Base-by-base conservation (phyloP, 2,888 invertebrate species). In the Thereva nobilitata region DNA sequence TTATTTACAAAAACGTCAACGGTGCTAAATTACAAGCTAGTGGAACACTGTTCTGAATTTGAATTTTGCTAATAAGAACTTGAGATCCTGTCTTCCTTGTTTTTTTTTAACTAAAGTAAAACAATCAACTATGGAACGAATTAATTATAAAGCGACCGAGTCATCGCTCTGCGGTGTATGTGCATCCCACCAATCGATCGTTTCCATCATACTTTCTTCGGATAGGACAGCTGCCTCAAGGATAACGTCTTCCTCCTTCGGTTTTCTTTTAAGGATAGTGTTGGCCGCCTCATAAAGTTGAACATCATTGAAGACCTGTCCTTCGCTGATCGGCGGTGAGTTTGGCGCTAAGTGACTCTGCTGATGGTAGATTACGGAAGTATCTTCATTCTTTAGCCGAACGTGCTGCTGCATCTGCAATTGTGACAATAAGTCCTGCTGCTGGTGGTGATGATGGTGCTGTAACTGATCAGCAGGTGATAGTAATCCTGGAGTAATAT, bases 141-240 rank as follows among this genome's bases (percentile, higher is more conserved):
- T 41, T 34, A 37, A 61, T 50, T 61, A 61, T 23, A 61, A 50
- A 37, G 50, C 41, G 50, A 61, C 61, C 41, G 61, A 64, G 4
- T 75, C 76, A 70, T 80, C 79, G 2, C 79, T 78, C 70, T 79
- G 79, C 55, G 80, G 79, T 1, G 80, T 79, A 10, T 80, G 78
- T 7, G 78, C 77, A 71, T 84, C 83, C 84, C 84, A 85, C 85
- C 85, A 85, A 59, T 83, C 82, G 71, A 84, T 83, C 34, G 84
- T 82, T 72, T 84, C 83, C 71, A 83, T 83, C 78, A 84, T 82
- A 71, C 82, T 81, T 72, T 82, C 82, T 67, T 84, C 84, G 42
- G 82, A 81, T 2, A 83, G 75, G 23, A 72, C 70, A 35, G 76
- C 77, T 72, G 71, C 75, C 71, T 82, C 80, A 44, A 83, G 74